These are phyloP conservation scores for Acrocyrtus sp. DNA, from an alignment of 2,888 invertebrate species.

Conservation along the genomic window DNA sequence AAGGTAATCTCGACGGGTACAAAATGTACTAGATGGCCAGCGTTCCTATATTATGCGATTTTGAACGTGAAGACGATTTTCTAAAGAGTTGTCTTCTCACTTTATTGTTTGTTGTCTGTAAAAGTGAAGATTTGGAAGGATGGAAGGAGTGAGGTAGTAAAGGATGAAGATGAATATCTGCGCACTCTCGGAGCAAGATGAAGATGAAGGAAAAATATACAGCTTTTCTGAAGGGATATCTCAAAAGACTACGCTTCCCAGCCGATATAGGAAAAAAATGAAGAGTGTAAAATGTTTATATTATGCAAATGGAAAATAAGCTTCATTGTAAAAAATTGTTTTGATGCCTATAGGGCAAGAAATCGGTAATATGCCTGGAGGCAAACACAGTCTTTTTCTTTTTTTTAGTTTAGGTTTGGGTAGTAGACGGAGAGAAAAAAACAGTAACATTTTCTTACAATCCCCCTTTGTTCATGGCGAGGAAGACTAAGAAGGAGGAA, in stretches of 20 bases:
- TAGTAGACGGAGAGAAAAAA: neutral
- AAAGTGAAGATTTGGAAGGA: neutral
- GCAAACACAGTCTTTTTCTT: no score
- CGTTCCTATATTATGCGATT: no score
- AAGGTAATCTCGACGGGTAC: neutral
- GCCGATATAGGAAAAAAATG: neutral
- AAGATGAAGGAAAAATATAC: neutral
- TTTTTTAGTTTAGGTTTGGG: no score
- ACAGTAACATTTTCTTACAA: neutral
- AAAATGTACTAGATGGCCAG: no score
- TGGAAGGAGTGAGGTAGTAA: no score
- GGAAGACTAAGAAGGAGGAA: neutral
- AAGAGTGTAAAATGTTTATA: neutral
- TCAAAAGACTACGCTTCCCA: neutral
- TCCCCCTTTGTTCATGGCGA: neutral
- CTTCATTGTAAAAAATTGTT: neutral
- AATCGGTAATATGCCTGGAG: constrained; percentile 40
- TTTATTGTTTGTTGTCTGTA: neutral
- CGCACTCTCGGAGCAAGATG: no score
- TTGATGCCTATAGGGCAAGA: constrained; percentile 20
- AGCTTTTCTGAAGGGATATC: neutral
- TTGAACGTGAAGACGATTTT: no score
- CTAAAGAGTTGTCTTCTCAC: no score
- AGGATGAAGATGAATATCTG: no score
- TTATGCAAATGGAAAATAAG: neutral